Conservation (phyloP, 2,888 invertebrate genomes). For the Calliopum simillimum region DNA sequence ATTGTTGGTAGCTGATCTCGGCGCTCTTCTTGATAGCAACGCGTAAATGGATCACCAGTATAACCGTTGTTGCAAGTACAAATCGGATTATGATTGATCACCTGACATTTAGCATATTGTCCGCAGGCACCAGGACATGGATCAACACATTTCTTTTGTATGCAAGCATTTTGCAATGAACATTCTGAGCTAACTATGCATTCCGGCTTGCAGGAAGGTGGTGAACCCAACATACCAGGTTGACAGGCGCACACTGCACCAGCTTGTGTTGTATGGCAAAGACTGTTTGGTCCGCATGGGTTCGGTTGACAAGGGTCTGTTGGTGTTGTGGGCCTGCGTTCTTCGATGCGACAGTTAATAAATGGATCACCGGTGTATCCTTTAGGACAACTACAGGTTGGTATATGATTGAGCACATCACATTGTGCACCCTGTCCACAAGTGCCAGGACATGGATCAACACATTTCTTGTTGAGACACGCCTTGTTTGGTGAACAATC, state of each 20-base stretch:
- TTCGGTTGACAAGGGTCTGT: constrained; percentile 75
- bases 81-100: constrained; percentile 85
- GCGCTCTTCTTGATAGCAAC: constrained; percentile 69
- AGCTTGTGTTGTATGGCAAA: constrained; percentile 74
- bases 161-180: constrained; percentile 77
- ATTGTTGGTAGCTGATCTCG: constrained; percentile 51
- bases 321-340: constrained; percentile 48
- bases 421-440: constrained; percentile 80
- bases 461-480: constrained; percentile 79
- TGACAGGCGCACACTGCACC: constrained; percentile 80
- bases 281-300: constrained; percentile 81
- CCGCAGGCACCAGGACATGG: constrained; percentile 84
- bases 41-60: constrained; percentile 80
- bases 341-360: constrained; percentile 70
- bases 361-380: constrained; percentile 79
- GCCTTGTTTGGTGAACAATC: constrained; percentile 78
- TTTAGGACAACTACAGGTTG: constrained; percentile 77
- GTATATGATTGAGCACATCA: constrained; percentile 79
- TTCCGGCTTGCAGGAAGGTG: constrained; percentile 81
- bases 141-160: constrained; percentile 80
- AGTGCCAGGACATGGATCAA: constrained; percentile 80
- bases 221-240: constrained; percentile 78
- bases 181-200: constrained; percentile 85
- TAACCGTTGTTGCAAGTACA: constrained; percentile 78
- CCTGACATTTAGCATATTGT: constrained; percentile 80